phyloP scores from a whole-genome alignment of 2,888 invertebrate genomes.

The Dusona sp. region DNA sequence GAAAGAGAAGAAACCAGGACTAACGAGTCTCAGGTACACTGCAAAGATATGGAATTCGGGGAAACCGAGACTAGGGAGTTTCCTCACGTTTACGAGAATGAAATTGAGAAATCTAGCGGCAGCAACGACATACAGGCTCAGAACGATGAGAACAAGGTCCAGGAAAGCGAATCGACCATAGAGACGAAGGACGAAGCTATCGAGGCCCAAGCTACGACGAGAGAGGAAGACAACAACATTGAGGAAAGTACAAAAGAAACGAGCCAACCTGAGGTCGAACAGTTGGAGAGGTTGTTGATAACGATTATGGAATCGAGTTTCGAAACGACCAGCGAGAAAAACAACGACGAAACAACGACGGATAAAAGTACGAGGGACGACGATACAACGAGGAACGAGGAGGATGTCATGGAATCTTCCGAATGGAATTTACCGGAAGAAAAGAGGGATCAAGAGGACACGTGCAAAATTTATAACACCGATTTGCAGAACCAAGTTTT shows the following conservation, averaged over 20 bases:
- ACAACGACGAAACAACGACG: slow-evolving; percentile 52
- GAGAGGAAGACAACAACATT: slow-evolving; percentile 2
- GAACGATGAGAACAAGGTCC: slow-evolving; percentile 37
- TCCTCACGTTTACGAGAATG: slow-evolving; percentile 67
- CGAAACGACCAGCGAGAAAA: slow-evolving; percentile 64
- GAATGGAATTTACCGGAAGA: slow-evolving; percentile 26
- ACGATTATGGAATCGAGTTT: slow-evolving; percentile 81
- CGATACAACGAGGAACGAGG: slow-evolving; percentile 34
- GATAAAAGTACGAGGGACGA: slow-evolving; percentile 39
- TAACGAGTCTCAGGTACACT: slow-evolving; percentile 58
- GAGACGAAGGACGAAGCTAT: slow-evolving; percentile 49
- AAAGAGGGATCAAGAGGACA: slow-evolving; percentile 36
- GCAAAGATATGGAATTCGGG: slow-evolving; percentile 71
- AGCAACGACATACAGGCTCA: slow-evolving; percentile 48
- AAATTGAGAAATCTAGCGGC: slow-evolving; percentile 57
- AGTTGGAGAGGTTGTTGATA: slow-evolving; percentile 79
- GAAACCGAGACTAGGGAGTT: slow-evolving; percentile 66
- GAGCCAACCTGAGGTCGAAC: slow-evolving; percentile 79
- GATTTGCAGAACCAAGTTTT: slow-evolving; percentile 18
- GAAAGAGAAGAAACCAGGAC: slow-evolving; percentile 74
- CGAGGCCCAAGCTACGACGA: slow-evolving; percentile 2
- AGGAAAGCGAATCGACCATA: slow-evolving; percentile 1
- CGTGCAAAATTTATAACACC: slow-evolving; percentile 45
- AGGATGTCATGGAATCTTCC: neutral
- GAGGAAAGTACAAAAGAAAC: slow-evolving; percentile 65